These are phyloP conservation scores for Furnarius figulus DNA, from an alignment of 2,113 vertebrate genomes.

Conservation along the genomic window DNA sequence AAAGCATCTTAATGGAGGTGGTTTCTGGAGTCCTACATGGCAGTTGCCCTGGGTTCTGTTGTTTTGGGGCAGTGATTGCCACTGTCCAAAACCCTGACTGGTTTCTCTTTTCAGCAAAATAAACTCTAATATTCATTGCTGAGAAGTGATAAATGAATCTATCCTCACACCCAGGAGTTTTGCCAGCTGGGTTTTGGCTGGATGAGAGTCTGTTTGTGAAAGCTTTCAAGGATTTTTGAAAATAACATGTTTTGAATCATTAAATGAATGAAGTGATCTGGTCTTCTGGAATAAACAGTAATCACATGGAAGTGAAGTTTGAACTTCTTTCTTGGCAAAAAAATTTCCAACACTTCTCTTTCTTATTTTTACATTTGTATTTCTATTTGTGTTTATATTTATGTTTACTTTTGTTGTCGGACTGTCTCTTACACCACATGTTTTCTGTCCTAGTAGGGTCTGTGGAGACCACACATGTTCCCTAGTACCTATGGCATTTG, in stretches of 20 bases:
- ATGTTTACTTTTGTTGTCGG: background rate
- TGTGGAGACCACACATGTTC: background rate
- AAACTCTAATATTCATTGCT: background rate
- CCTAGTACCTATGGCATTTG: background rate
- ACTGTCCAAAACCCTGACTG: background rate
- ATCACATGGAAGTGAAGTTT: background rate
- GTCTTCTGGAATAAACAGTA: background rate
- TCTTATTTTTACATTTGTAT: background rate
- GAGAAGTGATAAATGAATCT: conserved; percentile 37
- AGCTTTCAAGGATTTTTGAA: conserved; percentile 27
- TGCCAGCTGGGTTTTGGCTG: conserved; percentile 44
- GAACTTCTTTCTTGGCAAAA: conserved; percentile 11
- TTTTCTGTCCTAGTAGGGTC: background rate
- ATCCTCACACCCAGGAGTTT: conserved; percentile 18
- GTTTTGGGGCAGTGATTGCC: background rate
- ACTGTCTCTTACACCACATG: background rate
- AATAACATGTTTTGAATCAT: conserved; percentile 18
- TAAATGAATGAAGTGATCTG: background rate
- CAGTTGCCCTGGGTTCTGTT: background rate
- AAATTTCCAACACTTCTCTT: background rate
- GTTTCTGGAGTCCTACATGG: background rate
- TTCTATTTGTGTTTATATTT: background rate
- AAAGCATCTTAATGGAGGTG: rapidly evolving
- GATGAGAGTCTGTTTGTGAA: conserved; percentile 40
- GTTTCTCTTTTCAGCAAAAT: conserved; percentile 5